Evolutionary conservation across 2,888 invertebrate species (phyloP).

Genomic region (Epirrhoe tristata): DNA sequence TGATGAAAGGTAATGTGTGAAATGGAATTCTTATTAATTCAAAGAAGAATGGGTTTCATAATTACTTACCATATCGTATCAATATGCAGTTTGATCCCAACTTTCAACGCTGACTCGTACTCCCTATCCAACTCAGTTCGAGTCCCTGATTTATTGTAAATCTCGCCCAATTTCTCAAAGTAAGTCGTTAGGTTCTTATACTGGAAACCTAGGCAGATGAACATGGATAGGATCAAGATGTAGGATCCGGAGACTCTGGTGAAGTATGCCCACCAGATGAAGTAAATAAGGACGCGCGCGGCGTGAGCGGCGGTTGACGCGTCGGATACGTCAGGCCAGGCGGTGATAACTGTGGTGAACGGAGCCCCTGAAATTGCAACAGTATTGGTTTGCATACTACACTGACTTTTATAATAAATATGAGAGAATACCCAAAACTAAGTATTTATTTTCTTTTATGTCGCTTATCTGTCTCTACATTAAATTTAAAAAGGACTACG

Average conservation of each 20-base stretch:
- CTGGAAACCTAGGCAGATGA: conserved; percentile 52
- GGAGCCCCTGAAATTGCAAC: conserved; percentile 41
- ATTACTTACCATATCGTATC: conserved; percentile 35
- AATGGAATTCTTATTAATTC: not conserved
- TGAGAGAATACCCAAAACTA: no score
- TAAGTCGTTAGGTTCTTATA: conserved; percentile 51
- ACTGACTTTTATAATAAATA: no score
- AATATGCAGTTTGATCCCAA: conserved; percentile 61
- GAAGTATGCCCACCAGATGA: conserved; percentile 58
- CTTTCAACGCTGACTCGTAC: conserved; percentile 55
- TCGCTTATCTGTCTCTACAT: no score
- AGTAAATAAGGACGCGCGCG: conserved; percentile 48
- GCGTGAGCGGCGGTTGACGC: conserved; percentile 43
- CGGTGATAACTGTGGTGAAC: conserved; percentile 58
- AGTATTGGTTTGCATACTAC: not conserved
- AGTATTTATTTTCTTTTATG: no score
- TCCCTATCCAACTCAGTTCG: conserved; percentile 52
- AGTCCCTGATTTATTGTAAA: conserved; percentile 40
- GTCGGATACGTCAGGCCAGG: conserved; percentile 60
- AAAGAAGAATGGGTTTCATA: not conserved
- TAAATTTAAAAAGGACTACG: no score
- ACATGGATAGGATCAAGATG: conserved; percentile 49
- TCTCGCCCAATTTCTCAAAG: conserved; percentile 43
- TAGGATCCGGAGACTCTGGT: conserved; percentile 47
- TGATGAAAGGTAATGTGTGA: not conserved